Evolutionary conservation across 2,113 vertebrate species (phyloP).

Genomic region (Vombatus ursinus): DNA sequence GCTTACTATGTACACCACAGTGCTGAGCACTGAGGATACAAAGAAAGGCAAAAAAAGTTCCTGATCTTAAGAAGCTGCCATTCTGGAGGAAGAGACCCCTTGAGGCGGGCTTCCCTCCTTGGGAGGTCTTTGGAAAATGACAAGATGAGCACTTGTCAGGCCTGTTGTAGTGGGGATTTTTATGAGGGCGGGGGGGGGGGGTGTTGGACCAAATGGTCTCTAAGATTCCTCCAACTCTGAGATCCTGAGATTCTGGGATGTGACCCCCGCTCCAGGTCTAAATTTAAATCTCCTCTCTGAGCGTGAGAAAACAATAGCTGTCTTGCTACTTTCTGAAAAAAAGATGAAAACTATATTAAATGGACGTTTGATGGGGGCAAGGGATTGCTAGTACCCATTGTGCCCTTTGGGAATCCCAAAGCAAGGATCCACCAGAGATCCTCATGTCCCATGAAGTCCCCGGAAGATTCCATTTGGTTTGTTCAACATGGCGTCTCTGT

Average conservation of each 20-base stretch:
- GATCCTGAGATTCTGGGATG: neutral
- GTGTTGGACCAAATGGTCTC: too few relatives aligned
- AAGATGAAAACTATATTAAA: neutral
- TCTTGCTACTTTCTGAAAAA: neutral
- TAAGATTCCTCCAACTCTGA: too few relatives aligned
- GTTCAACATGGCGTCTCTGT: conserved; percentile 52
- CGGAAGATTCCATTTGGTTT: conserved; percentile 54
- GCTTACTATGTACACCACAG: too few relatives aligned
- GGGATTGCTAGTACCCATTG: neutral
- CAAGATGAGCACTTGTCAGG: too few relatives aligned
- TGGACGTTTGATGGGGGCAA: neutral
- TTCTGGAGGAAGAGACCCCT: too few relatives aligned
- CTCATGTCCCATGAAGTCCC: conserved; percentile 13
- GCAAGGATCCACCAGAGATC: conserved; percentile 8
- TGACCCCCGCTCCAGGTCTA: neutral
- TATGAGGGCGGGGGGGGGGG: too few relatives aligned
- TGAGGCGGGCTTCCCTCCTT: too few relatives aligned
- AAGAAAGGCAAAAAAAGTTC: too few relatives aligned
- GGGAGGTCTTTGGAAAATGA: too few relatives aligned
- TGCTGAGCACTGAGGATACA: too few relatives aligned
- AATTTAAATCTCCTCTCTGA: neutral
- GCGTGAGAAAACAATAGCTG: neutral
- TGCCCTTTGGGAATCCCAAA: neutral
- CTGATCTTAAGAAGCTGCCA: too few relatives aligned
- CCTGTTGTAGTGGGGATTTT: too few relatives aligned